phyloP scores from a whole-genome alignment of 2,888 invertebrate species.

The Leucophenga maculata region DNA sequence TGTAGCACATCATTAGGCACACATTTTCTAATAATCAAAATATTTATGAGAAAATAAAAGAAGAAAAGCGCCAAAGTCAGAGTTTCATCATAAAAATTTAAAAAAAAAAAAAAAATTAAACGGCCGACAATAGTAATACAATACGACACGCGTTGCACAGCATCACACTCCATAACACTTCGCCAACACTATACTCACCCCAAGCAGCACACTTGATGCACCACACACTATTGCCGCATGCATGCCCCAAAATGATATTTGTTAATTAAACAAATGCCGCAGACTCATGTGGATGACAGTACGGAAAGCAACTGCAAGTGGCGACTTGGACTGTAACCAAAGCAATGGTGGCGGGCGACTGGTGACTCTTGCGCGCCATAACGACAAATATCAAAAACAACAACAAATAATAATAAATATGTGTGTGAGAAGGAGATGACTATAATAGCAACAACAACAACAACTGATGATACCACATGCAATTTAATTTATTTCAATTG shows the following conservation, averaged over 20 bases:
- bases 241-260: constrained; percentile 45
- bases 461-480: constrained; percentile 51
- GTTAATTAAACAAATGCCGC: constrained; percentile 66
- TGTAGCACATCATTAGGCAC: background rate
- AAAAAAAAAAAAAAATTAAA: background rate
- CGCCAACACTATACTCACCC: constrained; percentile 11
- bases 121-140: background rate
- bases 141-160: background rate
- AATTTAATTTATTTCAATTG: constrained; percentile 67
- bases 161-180: background rate
- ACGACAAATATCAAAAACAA: constrained; percentile 6
- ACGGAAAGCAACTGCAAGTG: background rate
- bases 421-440: constrained; percentile 27
- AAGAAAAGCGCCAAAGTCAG: background rate
- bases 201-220: background rate
- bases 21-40: background rate
- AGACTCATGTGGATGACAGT: constrained; percentile 59
- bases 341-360: background rate
- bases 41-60: background rate
- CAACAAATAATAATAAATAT: background rate
- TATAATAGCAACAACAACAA: constrained; percentile 40
- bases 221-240: constrained; percentile 8
- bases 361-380: background rate
- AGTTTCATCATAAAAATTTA: background rate
- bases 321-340: background rate